Evolutionary conservation across 1,140 invertebrate genomes (phyloP), one percentile per base, ranked within the genome.

Genomic region (Scaptomyza hsui): DNA sequence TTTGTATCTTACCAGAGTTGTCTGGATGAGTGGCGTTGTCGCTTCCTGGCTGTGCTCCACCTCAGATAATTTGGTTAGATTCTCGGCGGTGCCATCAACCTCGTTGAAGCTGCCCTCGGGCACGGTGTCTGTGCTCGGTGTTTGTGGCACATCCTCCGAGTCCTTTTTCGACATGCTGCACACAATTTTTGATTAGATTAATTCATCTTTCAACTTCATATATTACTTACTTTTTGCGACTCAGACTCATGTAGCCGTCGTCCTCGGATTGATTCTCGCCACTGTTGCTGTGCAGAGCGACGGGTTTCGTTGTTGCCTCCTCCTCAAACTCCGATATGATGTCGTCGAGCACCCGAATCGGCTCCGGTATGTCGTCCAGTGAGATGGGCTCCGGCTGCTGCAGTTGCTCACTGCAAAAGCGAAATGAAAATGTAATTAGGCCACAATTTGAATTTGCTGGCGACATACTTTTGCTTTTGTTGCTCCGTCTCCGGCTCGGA

Each of bases 201-300:
- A 44, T 19, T 19, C 10, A 12, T 12, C 10, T 19, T 19, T 19
- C 10, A 41, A 18, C 15, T 41, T 7, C 13, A 13, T 41, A 18
- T 37, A n/a, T n/a, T 3, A 83, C 74, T 89, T 72, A 94, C 92
- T 95, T 94, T 90, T 95, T 94, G 72, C 95, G 95, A 94, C 96
- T 97, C 93, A 96, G 96, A 92, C 95, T 96, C 95, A 96, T 96
- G 92, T 97, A 97, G 91, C 95, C 96, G 94, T 97, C 96, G 94
- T 97, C 96, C 91, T 97, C 96, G 37, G 95, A 96, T 90, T 96
- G 95, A 91, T 96, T 95, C 94, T 95, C 93, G 94, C 94, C 78
- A 94, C 95, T 86, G 94, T 88, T 89, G 63, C 78, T 48, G 76
- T 88, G 75, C 71, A 88, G 65, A 24, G 82, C 75, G 48, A 83